Conservation (phyloP, 2,797 vertebrate genomes). For the Mus minutoides region DNA sequence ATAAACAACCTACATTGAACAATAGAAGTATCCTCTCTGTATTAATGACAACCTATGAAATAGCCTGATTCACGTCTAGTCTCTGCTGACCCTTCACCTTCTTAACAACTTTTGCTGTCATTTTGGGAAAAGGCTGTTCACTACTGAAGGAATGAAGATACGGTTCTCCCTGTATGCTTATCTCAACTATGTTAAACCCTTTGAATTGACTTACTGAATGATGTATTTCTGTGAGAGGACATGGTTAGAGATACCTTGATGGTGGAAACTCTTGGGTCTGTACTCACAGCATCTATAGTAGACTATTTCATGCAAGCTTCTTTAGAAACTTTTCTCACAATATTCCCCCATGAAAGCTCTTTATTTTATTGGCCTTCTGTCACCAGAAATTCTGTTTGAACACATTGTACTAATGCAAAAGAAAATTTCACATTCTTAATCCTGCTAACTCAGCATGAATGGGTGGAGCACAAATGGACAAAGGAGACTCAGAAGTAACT, state of each 20-base stretch:
- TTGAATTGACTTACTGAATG: background rate
- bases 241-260: background rate
- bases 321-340: background rate
- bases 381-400: constrained; percentile 4
- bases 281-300: background rate
- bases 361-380: constrained; percentile 8
- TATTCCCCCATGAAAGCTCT: background rate
- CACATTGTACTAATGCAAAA: background rate
- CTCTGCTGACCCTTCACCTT: constrained; percentile 4
- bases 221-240: background rate
- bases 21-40: background rate
- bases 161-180: background rate
- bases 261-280: background rate
- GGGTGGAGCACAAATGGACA: background rate
- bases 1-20: constrained; percentile 10
- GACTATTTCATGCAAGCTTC: background rate
- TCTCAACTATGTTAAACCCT: background rate
- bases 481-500: constrained; percentile 30
- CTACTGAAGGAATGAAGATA: constrained; percentile 39
- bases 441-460: constrained; percentile 23
- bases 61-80: background rate
- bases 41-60: background rate
- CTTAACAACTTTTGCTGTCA: background rate
- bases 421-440: constrained; percentile 30
- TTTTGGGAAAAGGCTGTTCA: background rate